Evolutionary conservation across 2,797 vertebrate species (phyloP).

Genomic region (Coreius guichenoti): DNA sequence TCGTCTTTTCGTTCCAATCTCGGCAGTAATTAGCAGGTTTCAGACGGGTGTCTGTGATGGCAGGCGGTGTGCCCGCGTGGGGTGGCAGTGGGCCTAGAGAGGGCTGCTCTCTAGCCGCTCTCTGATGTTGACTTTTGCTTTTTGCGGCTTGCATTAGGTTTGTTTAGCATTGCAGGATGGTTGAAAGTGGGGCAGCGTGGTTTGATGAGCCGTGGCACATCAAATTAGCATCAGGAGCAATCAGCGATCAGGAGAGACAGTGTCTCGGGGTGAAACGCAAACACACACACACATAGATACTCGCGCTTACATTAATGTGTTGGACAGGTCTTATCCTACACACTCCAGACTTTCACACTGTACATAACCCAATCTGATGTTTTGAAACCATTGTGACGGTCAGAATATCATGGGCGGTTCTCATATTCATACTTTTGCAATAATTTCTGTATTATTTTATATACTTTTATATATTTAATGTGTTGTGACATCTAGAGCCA

Average conservation of each 20-base stretch:
- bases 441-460: background rate
- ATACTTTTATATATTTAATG: background rate
- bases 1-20: constrained; percentile 7
- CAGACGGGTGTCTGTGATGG: constrained; percentile 19
- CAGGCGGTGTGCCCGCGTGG: constrained; percentile 23
- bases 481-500: background rate
- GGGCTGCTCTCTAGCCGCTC: constrained; percentile 40
- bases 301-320: constrained; percentile 10
- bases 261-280: constrained; percentile 12
- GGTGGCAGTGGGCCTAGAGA: constrained; percentile 26
- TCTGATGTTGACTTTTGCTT: constrained; percentile 59
- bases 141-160: constrained; percentile 50
- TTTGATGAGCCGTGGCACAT: constrained; percentile 61
- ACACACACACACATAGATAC: constrained; percentile 9
- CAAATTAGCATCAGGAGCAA: constrained; percentile 58
- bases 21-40: constrained; percentile 45
- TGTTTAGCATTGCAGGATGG: constrained; percentile 55
- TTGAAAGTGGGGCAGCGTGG: constrained; percentile 59
- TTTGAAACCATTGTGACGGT: constrained; percentile 13
- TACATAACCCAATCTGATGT: constrained; percentile 7
- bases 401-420: background rate
- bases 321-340: constrained; percentile 40
- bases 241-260: constrained; percentile 42
- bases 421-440: background rate
- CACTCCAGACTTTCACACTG: constrained; percentile 18